phyloP scores from a whole-genome alignment of 2,888 invertebrate genomes.

The Dromius quadrimaculatus region DNA sequence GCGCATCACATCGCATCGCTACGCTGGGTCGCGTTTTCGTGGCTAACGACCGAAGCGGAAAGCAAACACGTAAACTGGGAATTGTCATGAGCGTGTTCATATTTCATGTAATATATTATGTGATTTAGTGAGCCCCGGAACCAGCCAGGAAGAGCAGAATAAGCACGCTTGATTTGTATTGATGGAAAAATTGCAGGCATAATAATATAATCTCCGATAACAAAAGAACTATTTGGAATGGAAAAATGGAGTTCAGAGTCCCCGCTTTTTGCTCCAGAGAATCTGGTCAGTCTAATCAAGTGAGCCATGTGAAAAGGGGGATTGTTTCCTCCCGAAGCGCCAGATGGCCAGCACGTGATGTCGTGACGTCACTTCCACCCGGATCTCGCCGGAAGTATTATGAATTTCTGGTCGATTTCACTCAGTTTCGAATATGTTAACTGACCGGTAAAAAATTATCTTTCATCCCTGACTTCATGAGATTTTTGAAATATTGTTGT shows the following conservation, averaged over 20 bases:
- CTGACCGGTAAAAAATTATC: slow-evolving; percentile 32
- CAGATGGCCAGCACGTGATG: slow-evolving; percentile 24
- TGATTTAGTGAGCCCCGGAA: slow-evolving; percentile 17
- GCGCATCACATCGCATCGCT: too few species aligned
- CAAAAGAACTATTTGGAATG: slow-evolving; percentile 24
- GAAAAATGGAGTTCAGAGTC: slow-evolving; percentile 26
- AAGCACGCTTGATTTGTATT: not conserved
- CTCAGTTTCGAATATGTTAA: slow-evolving; percentile 24
- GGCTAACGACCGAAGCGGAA: slow-evolving; percentile 23
- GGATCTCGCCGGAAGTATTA: slow-evolving; percentile 46
- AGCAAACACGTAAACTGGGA: slow-evolving; percentile 35
- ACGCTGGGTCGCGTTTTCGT: too few species aligned
- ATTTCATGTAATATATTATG: slow-evolving; percentile 42
- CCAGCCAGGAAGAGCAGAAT: not conserved
- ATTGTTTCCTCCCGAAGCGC: not conserved
- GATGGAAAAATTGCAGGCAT: slow-evolving; percentile 20
- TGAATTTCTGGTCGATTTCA: slow-evolving; percentile 48
- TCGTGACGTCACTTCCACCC: slow-evolving; percentile 23
- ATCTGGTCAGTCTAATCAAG: slow-evolving; percentile 33
- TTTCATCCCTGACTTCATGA: slow-evolving; percentile 13
- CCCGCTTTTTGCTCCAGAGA: slow-evolving; percentile 29
- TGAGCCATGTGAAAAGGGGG: not conserved
- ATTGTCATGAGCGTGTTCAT: slow-evolving; percentile 44
- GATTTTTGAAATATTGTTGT: slow-evolving; percentile 20
- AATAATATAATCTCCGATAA: slow-evolving; percentile 7